phyloP scores from a whole-genome alignment of 2,888 invertebrate genomes.

The Junonia oenone region DNA sequence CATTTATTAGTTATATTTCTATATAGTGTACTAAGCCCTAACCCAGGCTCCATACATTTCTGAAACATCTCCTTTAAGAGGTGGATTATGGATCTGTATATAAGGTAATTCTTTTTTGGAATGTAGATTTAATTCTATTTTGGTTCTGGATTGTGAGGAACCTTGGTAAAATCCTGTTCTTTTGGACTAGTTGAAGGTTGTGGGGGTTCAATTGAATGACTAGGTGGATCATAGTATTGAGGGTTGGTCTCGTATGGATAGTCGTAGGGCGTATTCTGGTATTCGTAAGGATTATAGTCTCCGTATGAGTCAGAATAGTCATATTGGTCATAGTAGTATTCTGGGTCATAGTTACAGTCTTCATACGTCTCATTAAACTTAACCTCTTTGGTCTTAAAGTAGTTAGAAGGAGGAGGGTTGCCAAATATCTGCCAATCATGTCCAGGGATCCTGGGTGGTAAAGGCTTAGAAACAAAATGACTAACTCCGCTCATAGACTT shows the following conservation, averaged over 20 bases:
- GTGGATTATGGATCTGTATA: too few relatives aligned
- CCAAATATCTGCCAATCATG: not conserved
- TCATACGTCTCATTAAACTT: not conserved
- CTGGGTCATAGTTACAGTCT: not conserved
- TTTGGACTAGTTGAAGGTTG: not conserved
- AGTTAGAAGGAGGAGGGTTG: not conserved
- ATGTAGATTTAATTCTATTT: too few relatives aligned
- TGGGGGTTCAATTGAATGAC: too few relatives aligned
- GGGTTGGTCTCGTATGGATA: not conserved
- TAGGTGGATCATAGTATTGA: not conserved
- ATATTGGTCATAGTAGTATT: not conserved
- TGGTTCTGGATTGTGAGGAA: too few relatives aligned
- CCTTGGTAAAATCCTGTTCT: conserved; percentile 5
- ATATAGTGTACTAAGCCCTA: too few relatives aligned
- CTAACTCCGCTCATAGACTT: not conserved
- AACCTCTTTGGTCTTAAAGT: not conserved
- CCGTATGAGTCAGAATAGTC: not conserved
- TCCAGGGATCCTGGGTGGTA: not conserved
- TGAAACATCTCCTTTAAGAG: too few relatives aligned
- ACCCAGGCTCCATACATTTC: too few relatives aligned
- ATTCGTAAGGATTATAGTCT: not conserved
- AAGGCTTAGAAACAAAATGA: not conserved
- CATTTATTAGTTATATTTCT: too few relatives aligned
- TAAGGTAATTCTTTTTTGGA: too few relatives aligned
- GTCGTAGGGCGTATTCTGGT: not conserved